A percentile compares a stretch with the other conserved stretches of the same genome.
Evolutionary conservation across 2,797 vertebrate genomes (phyloP).

Genomic region (Peromyscus attwateri): DNA sequence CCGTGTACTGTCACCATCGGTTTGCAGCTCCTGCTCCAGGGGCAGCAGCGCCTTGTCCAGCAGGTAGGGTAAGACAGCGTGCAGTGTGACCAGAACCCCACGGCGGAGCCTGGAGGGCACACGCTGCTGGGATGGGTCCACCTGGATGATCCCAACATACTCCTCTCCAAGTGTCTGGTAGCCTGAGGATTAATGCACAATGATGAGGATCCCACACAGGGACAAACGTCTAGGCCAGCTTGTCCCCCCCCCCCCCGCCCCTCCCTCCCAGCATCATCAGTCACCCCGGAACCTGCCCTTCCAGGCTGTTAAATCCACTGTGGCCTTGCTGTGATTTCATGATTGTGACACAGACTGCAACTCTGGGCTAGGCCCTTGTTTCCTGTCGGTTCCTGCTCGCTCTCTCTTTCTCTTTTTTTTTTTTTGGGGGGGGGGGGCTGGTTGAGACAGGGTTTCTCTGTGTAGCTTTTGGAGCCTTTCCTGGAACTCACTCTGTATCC

Average conservation of each 20-base stretch:
- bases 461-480: too few relatives aligned
- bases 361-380: too few relatives aligned
- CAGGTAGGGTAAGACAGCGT: conserved; percentile 92
- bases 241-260: not conserved
- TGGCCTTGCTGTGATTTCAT: not conserved
- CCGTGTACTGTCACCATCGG: conserved; percentile 34
- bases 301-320: not conserved
- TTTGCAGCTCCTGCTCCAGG: conserved; percentile 93
- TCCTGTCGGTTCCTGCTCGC: too few relatives aligned
- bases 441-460: too few relatives aligned
- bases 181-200: conserved; percentile 85
- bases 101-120: conserved; percentile 91
- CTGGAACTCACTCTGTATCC: too few relatives aligned
- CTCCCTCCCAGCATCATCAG: not conserved
- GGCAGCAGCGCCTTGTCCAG: conserved; percentile 93
- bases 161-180: conserved; percentile 98
- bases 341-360: not conserved
- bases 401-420: too few relatives aligned
- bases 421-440: too few relatives aligned
- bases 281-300: not conserved
- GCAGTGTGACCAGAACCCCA: conserved; percentile 88
- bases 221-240: not conserved
- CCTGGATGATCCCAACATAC: conserved; percentile 94
- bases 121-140: conserved; percentile 89
- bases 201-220: not conserved